Evolutionary conservation across 2,888 invertebrate genomes (phyloP), one percentile per base, ranked within the genome.

Genomic region (Alloplasta piceator): DNA sequence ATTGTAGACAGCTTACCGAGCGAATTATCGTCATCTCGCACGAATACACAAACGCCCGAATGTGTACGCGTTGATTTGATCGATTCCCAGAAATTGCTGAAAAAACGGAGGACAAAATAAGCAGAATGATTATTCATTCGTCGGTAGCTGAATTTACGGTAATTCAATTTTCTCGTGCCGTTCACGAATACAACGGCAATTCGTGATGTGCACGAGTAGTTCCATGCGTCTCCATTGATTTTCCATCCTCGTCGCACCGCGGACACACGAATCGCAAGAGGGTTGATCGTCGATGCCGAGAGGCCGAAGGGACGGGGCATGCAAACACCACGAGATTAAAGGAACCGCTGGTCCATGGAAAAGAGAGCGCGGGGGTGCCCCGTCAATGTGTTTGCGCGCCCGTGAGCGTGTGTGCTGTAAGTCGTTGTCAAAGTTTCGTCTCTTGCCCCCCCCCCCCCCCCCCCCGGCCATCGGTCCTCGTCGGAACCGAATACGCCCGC

Each of bases 291-390:
- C 66, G 78, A 78, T 68, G 71, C 71, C 78, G 68, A 26, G 26
- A 80, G 75, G 83, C 78, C 82, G 74, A 79, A 77, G 83, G 86
- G 86, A 83, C 78, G 88, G 85, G 87, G 89, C 91, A 91, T 91
- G 91, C 91, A 92, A 92, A 92, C 92, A 92, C 87, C 86, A 84
- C 89, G 88, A 91, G 92, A 92, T 92, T 92, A 91, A 92, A 92
- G 89, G 87, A 89, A 88, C 87, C 87, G 88, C 85, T 86, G 85
- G 85, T 83, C 86, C 87, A 82, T 83, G 87, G 70, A 81, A 85
- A 80, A 26, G 26, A 26, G 26, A 26, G 82, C 83, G 73, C 61
- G 67, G 78, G 73, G 72, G 75, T 66, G 66, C 61, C 6, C 67
- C 55, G 63, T 55, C 41, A 55, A 56, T 63, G 48, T 26, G 26